Percentiles rank a stretch among this genome's conserved stretches.
Evolutionary conservation across 2,113 vertebrate genomes (phyloP).

Genomic region (Cyanoderma ruficeps): DNA sequence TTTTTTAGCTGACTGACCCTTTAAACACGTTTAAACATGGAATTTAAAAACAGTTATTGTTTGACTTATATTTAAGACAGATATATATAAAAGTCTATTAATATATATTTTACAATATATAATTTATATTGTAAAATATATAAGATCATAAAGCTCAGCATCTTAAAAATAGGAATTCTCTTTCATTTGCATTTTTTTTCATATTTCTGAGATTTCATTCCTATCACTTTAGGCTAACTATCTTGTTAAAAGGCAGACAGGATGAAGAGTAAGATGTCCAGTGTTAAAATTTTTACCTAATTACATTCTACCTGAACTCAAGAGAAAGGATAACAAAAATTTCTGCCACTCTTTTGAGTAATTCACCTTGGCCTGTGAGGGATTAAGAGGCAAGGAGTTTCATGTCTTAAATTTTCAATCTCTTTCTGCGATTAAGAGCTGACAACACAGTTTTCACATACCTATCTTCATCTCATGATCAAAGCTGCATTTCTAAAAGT

Average conservation of each 20-base stretch:
- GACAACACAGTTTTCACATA: background rate
- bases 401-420: background rate
- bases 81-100: background rate
- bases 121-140: background rate
- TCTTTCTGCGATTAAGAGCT: background rate
- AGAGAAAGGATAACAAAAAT: background rate
- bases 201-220: background rate
- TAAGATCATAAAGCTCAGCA: conserved; percentile 4
- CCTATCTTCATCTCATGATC: background rate
- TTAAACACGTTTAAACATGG: background rate
- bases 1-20: background rate
- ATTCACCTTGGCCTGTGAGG: background rate
- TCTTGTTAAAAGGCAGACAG: background rate
- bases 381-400: conserved; percentile 6
- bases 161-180: conserved; percentile 32
- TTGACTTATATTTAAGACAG: background rate
- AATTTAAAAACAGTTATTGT: background rate
- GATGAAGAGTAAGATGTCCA: background rate
- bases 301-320: background rate
- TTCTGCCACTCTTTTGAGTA: background rate
- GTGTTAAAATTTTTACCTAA: conserved; percentile 44
- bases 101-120: no score
- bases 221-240: background rate
- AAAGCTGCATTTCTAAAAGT: background rate
- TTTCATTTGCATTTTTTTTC: conserved; percentile 40